Evolutionary conservation across 92 coral and sea anemone species (phyloP).

Genomic region (Ricordea florida): DNA sequence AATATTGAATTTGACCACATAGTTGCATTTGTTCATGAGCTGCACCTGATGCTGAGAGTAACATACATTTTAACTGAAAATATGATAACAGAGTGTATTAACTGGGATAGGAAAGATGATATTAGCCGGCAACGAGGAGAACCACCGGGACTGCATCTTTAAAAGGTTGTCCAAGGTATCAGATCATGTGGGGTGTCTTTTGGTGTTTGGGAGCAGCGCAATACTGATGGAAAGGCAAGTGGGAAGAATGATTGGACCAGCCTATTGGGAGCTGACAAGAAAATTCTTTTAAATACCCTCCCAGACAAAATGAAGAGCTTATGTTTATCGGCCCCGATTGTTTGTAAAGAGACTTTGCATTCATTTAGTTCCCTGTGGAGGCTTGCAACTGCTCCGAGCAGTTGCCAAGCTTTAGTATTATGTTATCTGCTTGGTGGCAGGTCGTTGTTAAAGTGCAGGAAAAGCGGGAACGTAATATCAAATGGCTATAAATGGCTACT

Average conservation of each 20-base stretch:
- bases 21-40: constrained; percentile 35
- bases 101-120: constrained; percentile 42
- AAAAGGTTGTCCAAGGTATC: constrained; percentile 8
- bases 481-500: no score
- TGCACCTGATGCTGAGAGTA: constrained; percentile 48
- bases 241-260: constrained; percentile 39
- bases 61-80: constrained; percentile 37
- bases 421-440: no score
- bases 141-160: constrained; percentile 13
- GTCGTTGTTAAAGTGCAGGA: no score
- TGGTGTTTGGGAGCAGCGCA: constrained; percentile 40
- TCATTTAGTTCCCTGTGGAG: no score
- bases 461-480: no score
- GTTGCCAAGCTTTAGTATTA: no score
- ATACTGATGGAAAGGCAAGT: constrained; percentile 15
- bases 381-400: no score
- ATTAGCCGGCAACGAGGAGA: constrained; percentile 23
- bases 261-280: constrained; percentile 51
- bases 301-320: constrained; percentile 14
- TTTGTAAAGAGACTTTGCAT: no score
- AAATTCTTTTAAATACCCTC: constrained; percentile 12
- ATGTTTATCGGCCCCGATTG: no score
- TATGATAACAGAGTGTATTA: constrained; percentile 9
- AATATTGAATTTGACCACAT: constrained; percentile 52
- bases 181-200: constrained; percentile 49